Conservation (phyloP, 1,140 invertebrate genomes). For the Tachypleus tridentatus region DNA sequence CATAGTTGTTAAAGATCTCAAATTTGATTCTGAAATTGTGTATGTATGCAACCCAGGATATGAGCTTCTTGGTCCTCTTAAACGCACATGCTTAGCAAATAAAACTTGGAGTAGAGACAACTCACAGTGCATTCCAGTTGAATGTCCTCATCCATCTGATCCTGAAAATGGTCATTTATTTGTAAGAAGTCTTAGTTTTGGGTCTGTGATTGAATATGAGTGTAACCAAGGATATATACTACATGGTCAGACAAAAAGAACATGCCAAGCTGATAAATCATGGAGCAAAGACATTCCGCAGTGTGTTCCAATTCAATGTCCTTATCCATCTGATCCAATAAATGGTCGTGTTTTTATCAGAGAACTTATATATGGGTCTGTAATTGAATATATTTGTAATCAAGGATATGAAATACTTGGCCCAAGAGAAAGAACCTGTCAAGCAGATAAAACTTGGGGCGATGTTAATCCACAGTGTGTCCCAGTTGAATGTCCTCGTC, state of each 20-base stretch:
- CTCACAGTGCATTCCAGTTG: slow-evolving; percentile 11
- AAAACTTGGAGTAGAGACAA: slow-evolving; percentile 16
- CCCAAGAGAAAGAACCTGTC: slow-evolving; percentile 24
- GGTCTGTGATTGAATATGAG: slow-evolving; percentile 39
- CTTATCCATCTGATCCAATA: slow-evolving; percentile 8
- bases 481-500: slow-evolving; percentile 24
- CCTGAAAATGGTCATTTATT: slow-evolving; percentile 13
- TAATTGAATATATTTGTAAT: slow-evolving; percentile 28
- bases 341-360: slow-evolving; percentile 8
- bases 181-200: slow-evolving; percentile 35
- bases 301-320: slow-evolving; percentile 27
- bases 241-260: slow-evolving; percentile 22
- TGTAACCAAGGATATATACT: slow-evolving; percentile 31
- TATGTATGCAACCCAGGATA: slow-evolving; percentile 18
- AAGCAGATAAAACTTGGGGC: slow-evolving; percentile 32
- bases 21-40: slow-evolving; percentile 10
- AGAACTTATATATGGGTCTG: slow-evolving; percentile 11
- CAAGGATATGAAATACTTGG: slow-evolving; percentile 28
- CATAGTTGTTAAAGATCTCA: slow-evolving; percentile 10
- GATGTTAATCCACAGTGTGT: slow-evolving; percentile 30
- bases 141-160: slow-evolving; percentile 7
- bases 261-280: slow-evolving; percentile 28
- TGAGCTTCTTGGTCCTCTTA: slow-evolving; percentile 13
- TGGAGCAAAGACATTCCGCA: slow-evolving; percentile 25
- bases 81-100: slow-evolving; percentile 10